Conservation (phyloP, 2,113 vertebrate species). For the Crotalus horridus region DNA sequence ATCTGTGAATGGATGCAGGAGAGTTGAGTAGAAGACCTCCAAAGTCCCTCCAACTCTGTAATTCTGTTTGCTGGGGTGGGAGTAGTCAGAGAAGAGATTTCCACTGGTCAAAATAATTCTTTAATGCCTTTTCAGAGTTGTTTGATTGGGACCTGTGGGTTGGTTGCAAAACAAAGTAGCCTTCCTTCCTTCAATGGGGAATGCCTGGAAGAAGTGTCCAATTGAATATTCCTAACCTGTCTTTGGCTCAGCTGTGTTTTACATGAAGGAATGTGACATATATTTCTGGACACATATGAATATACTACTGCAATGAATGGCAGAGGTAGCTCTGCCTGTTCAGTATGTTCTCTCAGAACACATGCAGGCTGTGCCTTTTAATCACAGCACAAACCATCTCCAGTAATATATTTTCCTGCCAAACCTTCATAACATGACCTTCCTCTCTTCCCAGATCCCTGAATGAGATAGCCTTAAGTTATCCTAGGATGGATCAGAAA, state of each 20-base stretch:
- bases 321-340: too few species aligned
- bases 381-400: background rate
- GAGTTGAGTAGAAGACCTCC: background rate
- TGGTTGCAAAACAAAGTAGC: background rate
- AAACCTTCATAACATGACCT: background rate
- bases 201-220: background rate
- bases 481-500: background rate
- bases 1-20: background rate
- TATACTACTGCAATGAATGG: background rate
- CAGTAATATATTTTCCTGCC: background rate
- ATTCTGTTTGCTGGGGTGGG: background rate
- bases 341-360: background rate
- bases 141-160: background rate
- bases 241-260: background rate
- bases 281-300: background rate
- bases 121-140: background rate
- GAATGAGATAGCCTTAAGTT: background rate
- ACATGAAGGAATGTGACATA: background rate
- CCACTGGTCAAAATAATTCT: background rate
- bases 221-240: background rate
- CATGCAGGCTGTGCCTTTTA: background rate
- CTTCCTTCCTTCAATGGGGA: background rate
- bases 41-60: background rate
- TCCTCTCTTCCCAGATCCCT: background rate
- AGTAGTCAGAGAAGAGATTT: background rate